Base-by-base conservation (phyloP, 2,113 vertebrate species). In the Pholis gunnellus region DNA sequence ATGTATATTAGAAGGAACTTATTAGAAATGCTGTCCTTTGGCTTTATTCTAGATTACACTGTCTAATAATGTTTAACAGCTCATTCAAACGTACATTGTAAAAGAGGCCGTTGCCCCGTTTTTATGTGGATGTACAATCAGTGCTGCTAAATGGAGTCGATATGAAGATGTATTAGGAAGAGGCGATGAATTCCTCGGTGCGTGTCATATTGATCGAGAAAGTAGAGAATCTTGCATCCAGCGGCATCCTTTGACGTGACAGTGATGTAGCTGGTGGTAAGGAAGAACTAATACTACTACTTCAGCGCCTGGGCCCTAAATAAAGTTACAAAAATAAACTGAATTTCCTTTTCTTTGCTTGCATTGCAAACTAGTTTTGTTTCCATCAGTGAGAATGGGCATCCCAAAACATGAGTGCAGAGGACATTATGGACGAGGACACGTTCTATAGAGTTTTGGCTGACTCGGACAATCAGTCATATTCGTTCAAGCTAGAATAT, bases 11-110 rank as follows among this genome's bases (percentile, higher is more conserved):
- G 40, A 64, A 73, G 38, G 10, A 79, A 40, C 5, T 36, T 9
- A 54, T 44, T 42, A 79, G 20, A 72, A 61, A 72, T 54, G 52
- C 46, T 72, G 34, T 67, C 54, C 18, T 66, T 68, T 72, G 27
- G 69, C 69, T 69, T 70, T 15, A 36, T 18, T n/a, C 11, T 11
- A 14, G 31, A 54, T 61, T 52, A 7, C 4, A 50, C 4, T 6
- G 15, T 61, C 18, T 14, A 63, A 34, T 36, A 5, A 70, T 27
- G n/a, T 57, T 70, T 1, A 36, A 66, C 42, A 57, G 8, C 1
- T 25, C 54, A 27, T 27, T 27, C 14, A 27, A 57, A 25, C 13
- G 5, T 1, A 27, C n/a, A 13, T 56, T 56, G 22, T 25, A 13
- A 56, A 56, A 25, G n/a, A 13, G 54, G n/a, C 22, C 11, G 11